These are phyloP conservation scores for Phengaris alcon DNA, from an alignment of 2,888 invertebrate species.

Conservation along the genomic window DNA sequence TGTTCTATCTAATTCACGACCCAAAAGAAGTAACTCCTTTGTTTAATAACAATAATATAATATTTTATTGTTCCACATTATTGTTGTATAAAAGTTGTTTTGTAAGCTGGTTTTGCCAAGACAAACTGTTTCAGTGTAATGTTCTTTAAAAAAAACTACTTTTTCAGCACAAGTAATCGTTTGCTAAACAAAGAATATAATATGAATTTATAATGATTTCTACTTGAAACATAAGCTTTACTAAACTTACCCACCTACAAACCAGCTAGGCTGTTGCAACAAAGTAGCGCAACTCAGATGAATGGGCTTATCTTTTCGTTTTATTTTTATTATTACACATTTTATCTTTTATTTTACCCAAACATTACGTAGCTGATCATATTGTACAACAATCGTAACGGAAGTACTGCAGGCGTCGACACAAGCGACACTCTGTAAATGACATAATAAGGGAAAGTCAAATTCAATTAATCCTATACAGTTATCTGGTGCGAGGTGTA, in stretches of 20 bases:
- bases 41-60: constrained; percentile 30
- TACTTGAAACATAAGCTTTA: too few relatives aligned
- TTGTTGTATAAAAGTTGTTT: background rate
- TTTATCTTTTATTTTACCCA: background rate
- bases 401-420: constrained; percentile 21
- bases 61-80: background rate
- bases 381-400: background rate
- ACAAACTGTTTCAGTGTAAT: too few relatives aligned
- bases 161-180: too few relatives aligned
- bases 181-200: too few relatives aligned
- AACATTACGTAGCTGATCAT: background rate
- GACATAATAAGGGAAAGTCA: constrained; percentile 30
- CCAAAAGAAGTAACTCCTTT: constrained; percentile 29
- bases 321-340: too few relatives aligned
- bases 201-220: too few relatives aligned
- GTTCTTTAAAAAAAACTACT: too few relatives aligned
- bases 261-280: too few relatives aligned
- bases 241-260: too few relatives aligned
- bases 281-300: too few relatives aligned
- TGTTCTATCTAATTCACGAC: constrained; percentile 32
- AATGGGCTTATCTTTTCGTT: too few relatives aligned
- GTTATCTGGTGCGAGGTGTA: constrained; percentile 29
- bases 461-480: constrained; percentile 28
- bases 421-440: constrained; percentile 25
- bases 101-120: background rate